Percentiles rank a stretch among this genome's conserved stretches.
These are phyloP conservation scores for Anastrepha obliqua DNA, from an alignment of 1,140 invertebrate genomes.

Conservation along the genomic window DNA sequence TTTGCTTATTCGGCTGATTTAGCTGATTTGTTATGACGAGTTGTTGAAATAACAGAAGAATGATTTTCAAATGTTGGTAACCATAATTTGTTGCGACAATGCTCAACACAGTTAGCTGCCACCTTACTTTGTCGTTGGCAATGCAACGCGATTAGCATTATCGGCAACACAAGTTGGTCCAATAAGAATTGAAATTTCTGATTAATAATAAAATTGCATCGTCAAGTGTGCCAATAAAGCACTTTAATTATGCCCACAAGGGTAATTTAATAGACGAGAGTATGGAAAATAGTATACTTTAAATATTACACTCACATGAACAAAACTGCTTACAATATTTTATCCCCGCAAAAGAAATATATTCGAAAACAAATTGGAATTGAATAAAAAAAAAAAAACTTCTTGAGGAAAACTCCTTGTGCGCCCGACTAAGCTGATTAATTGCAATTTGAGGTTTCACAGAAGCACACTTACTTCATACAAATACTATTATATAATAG, in stretches of 20 bases:
- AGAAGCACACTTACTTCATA: background rate
- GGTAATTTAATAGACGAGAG: background rate
- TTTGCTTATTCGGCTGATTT: background rate
- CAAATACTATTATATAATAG: background rate
- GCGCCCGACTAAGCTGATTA: slow-evolving; percentile 29
- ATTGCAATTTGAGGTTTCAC: slow-evolving; percentile 13
- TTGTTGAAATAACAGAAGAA: slow-evolving; percentile 3
- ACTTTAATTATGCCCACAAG: background rate
- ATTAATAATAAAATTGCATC: background rate
- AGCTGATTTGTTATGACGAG: slow-evolving; percentile 17
- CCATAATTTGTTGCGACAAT: background rate
- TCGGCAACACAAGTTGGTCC: too few species aligned
- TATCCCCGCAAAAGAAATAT: background rate
- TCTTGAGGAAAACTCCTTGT: background rate
- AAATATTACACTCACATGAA: too few species aligned
- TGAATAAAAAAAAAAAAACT: background rate
- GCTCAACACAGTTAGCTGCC: background rate
- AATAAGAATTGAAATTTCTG: too few species aligned
- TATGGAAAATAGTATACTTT: background rate
- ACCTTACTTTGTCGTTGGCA: background rate
- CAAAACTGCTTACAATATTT: too few species aligned
- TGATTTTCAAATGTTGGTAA: slow-evolving; percentile 2
- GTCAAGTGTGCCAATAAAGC: background rate
- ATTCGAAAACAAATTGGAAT: background rate
- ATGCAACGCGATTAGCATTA: background rate